phyloP scores from a whole-genome alignment of 2,888 invertebrate genomes.

The Isotomurus palustris region DNA sequence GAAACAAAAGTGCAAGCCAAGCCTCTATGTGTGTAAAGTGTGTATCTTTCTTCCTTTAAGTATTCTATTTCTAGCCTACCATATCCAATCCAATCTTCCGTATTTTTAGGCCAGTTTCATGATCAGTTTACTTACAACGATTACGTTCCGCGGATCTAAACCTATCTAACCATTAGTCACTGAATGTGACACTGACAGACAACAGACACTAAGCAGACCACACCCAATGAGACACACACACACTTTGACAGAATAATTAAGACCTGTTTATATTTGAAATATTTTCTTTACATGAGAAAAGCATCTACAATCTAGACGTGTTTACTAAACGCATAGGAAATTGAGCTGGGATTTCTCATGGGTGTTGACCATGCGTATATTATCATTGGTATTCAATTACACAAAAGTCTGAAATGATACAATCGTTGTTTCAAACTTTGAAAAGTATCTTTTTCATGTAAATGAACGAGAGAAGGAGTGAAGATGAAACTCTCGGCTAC shows the following conservation, averaged over 20 bases:
- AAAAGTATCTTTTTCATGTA: too few species aligned
- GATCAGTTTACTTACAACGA: neutral
- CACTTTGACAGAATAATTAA: neutral
- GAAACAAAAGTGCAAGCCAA: slow-evolving; percentile 1
- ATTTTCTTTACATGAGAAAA: too few species aligned
- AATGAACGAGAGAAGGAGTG: too few species aligned
- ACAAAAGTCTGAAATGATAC: too few species aligned
- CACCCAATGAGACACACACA: neutral
- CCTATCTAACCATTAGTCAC: neutral
- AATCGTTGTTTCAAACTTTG: too few species aligned
- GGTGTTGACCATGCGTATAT: too few species aligned
- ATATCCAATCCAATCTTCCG: too few species aligned
- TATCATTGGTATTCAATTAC: too few species aligned
- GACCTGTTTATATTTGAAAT: too few species aligned
- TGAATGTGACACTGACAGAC: neutral
- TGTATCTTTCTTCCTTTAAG: too few species aligned
- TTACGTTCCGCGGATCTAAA: neutral
- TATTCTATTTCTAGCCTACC: neutral
- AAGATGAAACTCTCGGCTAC: too few species aligned
- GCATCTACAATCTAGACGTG: too few species aligned
- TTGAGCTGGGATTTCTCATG: neutral
- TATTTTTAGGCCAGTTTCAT: slow-evolving; percentile 1
- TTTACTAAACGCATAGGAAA: neutral
- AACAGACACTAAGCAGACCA: neutral
- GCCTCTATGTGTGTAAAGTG: neutral